Percentiles rank a stretch among this genome's conserved stretches.
Evolutionary conservation across 2,888 invertebrate species (phyloP).

Genomic region (Eulithis prunata): DNA sequence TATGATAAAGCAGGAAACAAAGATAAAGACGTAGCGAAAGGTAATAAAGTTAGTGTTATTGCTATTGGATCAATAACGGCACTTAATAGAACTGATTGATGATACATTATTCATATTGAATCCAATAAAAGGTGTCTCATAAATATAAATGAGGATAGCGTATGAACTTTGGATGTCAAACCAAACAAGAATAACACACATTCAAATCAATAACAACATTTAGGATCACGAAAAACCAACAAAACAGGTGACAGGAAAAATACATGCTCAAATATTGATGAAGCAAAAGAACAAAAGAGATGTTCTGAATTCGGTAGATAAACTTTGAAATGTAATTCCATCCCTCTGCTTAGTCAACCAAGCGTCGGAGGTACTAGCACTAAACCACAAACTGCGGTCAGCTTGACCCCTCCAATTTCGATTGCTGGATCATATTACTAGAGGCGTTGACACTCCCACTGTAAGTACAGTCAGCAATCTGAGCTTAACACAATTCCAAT

Average conservation of each 20-base stretch:
- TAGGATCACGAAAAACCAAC: background rate
- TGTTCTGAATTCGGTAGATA: slow-evolving; percentile 1
- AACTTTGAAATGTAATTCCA: slow-evolving; percentile 28
- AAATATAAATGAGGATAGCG: slow-evolving; percentile 8
- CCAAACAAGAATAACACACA: background rate
- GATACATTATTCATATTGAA: slow-evolving; percentile 16
- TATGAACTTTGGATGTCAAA: slow-evolving; percentile 1
- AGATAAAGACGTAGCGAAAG: slow-evolving; percentile 17
- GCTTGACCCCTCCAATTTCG: slow-evolving; percentile 65
- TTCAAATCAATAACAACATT: background rate
- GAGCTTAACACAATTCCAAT: too few relatives aligned
- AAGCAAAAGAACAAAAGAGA: background rate
- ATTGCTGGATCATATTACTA: slow-evolving; percentile 71
- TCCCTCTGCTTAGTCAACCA: slow-evolving; percentile 27
- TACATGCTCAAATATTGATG: too few relatives aligned
- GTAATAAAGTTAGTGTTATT: slow-evolving; percentile 15
- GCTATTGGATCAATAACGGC: slow-evolving; percentile 4
- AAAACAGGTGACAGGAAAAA: background rate
- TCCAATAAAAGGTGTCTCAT: slow-evolving; percentile 17
- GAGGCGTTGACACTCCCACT: slow-evolving; percentile 70
- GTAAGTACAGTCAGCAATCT: slow-evolving; percentile 44
- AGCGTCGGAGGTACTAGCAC: slow-evolving; percentile 11
- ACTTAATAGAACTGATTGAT: slow-evolving; percentile 13
- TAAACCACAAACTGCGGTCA: slow-evolving; percentile 66
- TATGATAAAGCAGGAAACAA: slow-evolving; percentile 12